phyloP scores from a whole-genome alignment of 2,797 vertebrate species.

The Nannoperca australis region DNA sequence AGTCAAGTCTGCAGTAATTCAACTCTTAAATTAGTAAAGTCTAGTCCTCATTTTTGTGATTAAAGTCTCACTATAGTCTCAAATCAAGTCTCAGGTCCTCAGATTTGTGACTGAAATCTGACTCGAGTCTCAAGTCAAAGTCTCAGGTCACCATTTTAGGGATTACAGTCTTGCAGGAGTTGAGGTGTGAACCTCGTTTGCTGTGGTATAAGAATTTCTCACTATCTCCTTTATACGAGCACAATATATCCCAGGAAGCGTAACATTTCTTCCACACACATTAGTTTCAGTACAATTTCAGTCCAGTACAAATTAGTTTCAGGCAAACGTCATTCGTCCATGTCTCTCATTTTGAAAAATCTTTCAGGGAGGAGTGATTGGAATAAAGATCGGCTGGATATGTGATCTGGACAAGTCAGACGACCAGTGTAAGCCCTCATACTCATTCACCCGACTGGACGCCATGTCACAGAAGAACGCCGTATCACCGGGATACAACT shows the following conservation, averaged over 20 bases:
- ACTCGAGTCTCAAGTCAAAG: not conserved
- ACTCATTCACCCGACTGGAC: conserved; percentile 94
- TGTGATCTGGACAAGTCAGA: conserved; percentile 93
- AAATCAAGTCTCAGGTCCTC: not conserved
- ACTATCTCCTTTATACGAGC: not conserved
- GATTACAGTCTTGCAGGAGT: not conserved
- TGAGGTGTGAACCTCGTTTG: not conserved
- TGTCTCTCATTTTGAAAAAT: conserved; percentile 2
- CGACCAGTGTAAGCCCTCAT: conserved; percentile 90
- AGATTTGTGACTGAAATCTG: not conserved
- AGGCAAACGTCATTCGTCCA: not conserved
- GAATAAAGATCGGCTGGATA: conserved; percentile 95
- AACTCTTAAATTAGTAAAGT: not conserved
- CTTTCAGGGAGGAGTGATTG: conserved; percentile 92
- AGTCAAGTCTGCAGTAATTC: not conserved
- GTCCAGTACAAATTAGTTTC: not conserved
- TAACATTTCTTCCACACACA: not conserved
- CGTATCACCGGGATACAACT: conserved; percentile 93
- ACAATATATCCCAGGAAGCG: not conserved
- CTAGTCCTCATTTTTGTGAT: not conserved
- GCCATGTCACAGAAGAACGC: conserved; percentile 86
- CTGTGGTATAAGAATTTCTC: not conserved
- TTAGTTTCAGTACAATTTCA: not conserved
- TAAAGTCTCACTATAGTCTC: not conserved
- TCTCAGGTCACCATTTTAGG: not conserved